Conservation (phyloP, 2,888 invertebrate species). For the Furcula furcula region DNA sequence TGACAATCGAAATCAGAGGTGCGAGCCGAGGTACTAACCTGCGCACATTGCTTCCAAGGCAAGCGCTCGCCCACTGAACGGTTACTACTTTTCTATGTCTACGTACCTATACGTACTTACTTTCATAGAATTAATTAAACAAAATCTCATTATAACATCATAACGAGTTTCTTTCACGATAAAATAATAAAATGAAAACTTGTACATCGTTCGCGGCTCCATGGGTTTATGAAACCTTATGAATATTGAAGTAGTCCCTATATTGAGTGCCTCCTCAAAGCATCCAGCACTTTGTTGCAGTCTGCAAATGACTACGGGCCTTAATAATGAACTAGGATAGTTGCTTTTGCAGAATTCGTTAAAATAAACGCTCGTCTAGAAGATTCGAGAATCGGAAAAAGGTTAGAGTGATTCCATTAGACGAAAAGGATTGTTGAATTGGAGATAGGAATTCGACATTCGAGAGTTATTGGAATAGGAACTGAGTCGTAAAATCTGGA, state of each 20-base stretch:
- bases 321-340: conserved; percentile 45
- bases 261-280: conserved; percentile 54
- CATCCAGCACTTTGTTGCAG: conserved; percentile 53
- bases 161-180: too few species aligned
- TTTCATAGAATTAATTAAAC: too few species aligned
- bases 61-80: too few species aligned
- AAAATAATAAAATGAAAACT: not conserved
- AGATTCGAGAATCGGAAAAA: conserved; percentile 1
- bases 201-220: not conserved
- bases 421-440: conserved; percentile 4
- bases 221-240: conserved; percentile 19
- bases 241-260: conserved; percentile 35
- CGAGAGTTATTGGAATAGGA: conserved; percentile 2
- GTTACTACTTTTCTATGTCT: too few species aligned
- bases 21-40: too few species aligned
- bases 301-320: conserved; percentile 35
- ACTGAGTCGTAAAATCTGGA: conserved; percentile 2
- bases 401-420: conserved; percentile 4
- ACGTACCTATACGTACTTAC: too few species aligned
- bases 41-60: too few species aligned
- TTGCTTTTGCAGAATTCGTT: conserved; percentile 41
- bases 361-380: conserved; percentile 36
- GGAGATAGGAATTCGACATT: conserved; percentile 2
- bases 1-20: too few species aligned
- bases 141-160: too few species aligned